phyloP scores from a whole-genome alignment of 2,888 invertebrate genomes.

The Rhamnusium bicolor region DNA sequence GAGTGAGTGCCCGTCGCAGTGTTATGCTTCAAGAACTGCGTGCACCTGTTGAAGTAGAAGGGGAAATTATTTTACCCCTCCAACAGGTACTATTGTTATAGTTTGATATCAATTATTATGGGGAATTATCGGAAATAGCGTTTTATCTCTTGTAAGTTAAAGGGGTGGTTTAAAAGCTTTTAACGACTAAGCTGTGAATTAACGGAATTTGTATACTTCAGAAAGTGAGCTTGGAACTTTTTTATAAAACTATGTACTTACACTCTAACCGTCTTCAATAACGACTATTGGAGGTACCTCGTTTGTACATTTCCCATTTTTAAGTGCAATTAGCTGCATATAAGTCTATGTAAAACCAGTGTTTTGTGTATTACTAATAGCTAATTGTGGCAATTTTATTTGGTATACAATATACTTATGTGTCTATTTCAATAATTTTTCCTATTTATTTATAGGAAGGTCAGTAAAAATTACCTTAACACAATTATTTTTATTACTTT shows the following conservation, averaged over 20 bases:
- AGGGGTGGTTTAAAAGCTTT: conserved; percentile 49
- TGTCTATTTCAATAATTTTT: too few relatives aligned
- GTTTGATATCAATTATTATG: conserved; percentile 55
- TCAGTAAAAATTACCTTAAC: too few relatives aligned
- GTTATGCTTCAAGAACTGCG: conserved; percentile 72
- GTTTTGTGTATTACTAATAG: too few relatives aligned
- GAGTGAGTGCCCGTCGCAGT: conserved; percentile 70
- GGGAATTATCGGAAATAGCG: conserved; percentile 55
- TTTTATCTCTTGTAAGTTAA: conserved; percentile 46
- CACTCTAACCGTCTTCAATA: neutral
- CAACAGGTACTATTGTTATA: conserved; percentile 67
- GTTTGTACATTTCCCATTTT: neutral
- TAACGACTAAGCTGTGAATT: conserved; percentile 36
- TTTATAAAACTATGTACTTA: neutral
- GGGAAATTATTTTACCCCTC: conserved; percentile 65
- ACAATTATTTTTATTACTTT: too few relatives aligned
- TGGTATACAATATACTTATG: too few relatives aligned
- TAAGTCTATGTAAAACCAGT: too few relatives aligned
- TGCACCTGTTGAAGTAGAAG: conserved; percentile 70
- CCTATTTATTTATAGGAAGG: too few relatives aligned
- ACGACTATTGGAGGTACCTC: neutral
- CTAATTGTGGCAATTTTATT: too few relatives aligned
- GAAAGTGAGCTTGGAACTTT: neutral
- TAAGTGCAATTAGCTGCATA: too few relatives aligned
- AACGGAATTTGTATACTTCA: conserved; percentile 15